phyloP scores from a whole-genome alignment of 2,797 vertebrate species.

The Pseudochromis fuscus region DNA sequence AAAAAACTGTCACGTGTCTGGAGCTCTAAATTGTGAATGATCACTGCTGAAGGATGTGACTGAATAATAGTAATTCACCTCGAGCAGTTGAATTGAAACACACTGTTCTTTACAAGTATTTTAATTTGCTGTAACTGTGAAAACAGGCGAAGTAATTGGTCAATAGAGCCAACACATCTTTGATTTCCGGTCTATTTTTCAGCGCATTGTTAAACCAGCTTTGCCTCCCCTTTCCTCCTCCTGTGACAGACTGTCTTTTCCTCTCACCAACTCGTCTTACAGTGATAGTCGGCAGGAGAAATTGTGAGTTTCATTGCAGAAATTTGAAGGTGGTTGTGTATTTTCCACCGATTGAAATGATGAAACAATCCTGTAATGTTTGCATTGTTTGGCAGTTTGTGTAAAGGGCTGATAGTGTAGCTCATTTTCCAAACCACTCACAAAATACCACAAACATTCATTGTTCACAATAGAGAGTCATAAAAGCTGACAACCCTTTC shows the following conservation, averaged over 20 bases:
- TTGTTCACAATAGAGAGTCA: constrained; percentile 4
- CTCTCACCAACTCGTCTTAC: not conserved
- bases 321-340: constrained; percentile 11
- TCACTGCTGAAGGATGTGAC: constrained; percentile 11
- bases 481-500: constrained; percentile 8
- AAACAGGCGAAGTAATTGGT: not conserved
- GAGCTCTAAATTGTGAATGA: constrained; percentile 25
- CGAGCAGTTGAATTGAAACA: too few relatives aligned
- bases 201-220: not conserved
- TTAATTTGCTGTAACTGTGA: not conserved
- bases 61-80: constrained; percentile 3
- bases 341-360: constrained; percentile 35
- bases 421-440: constrained; percentile 1
- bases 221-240: not conserved
- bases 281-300: not conserved
- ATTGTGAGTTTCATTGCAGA: not conserved
- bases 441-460: not conserved
- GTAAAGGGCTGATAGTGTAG: not conserved
- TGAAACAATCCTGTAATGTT: constrained; percentile 52
- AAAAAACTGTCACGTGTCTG: constrained; percentile 2
- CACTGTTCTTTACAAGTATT: not conserved
- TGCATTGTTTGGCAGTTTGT: not conserved
- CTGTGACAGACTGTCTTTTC: constrained; percentile 3
- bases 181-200: not conserved
- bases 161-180: not conserved